Evolutionary conservation across 2,888 invertebrate species (phyloP).

Genomic region (Fragum sueziense): DNA sequence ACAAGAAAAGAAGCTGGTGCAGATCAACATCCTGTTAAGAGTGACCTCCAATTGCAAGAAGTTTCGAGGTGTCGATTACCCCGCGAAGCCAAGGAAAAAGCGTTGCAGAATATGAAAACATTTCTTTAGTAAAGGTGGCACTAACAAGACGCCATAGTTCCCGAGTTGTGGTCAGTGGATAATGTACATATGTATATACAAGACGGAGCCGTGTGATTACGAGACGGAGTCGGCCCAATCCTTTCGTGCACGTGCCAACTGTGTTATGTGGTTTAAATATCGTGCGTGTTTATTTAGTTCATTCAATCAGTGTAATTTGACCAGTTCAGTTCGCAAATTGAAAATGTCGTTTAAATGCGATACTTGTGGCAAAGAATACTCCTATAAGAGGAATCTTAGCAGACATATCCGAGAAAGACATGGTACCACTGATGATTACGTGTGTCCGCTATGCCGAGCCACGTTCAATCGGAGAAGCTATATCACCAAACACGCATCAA

Average conservation of each 20-base stretch:
- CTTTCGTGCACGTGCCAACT: not conserved
- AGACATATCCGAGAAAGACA: constrained; percentile 9
- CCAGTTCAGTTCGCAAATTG: not conserved
- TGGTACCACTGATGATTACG: not conserved
- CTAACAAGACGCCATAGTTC: not conserved
- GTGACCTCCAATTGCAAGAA: too few relatives aligned
- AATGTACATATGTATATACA: not conserved
- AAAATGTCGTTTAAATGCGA: constrained; percentile 4
- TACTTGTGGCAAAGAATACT: not conserved
- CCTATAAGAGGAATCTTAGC: not conserved
- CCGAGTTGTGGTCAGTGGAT: not conserved
- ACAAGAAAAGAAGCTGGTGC: too few relatives aligned
- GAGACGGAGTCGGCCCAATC: not conserved
- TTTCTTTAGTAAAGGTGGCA: not conserved
- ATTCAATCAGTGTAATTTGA: not conserved
- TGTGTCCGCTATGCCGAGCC: not conserved
- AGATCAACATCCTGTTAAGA: not conserved
- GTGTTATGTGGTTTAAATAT: not conserved
- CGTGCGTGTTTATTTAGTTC: not conserved
- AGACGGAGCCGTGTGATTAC: not conserved
- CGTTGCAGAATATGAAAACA: not conserved
- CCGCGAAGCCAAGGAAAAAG: not conserved
- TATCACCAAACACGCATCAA: not conserved
- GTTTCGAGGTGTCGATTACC: not conserved
- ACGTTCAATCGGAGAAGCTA: not conserved